Evolutionary conservation across 2,797 vertebrate species (phyloP).

Genomic region (Geotria australis): DNA sequence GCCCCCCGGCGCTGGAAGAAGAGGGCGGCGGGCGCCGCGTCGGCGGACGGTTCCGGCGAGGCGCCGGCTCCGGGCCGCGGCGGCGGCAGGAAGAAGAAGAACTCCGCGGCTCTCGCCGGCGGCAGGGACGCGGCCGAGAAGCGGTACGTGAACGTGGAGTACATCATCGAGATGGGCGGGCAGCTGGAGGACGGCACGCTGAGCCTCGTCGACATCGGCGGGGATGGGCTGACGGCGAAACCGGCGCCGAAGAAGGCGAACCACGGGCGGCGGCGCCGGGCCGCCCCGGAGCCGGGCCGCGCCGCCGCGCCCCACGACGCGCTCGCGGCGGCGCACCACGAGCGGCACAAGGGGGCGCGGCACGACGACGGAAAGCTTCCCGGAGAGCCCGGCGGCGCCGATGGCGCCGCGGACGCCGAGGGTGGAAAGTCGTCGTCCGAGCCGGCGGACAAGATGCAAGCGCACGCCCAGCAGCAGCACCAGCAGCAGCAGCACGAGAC

Average conservation of each 20-base stretch:
- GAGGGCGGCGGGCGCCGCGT: not conserved
- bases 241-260: not conserved
- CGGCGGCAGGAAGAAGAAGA: not conserved
- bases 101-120: not conserved
- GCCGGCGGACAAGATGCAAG: no score
- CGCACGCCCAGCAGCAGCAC: not conserved
- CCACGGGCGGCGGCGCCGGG: not conserved
- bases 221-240: not conserved
- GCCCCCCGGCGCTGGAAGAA: no score
- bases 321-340: not conserved
- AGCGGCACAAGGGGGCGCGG: not conserved
- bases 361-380: not conserved
- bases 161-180: not conserved
- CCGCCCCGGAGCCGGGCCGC: no score
- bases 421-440: no score
- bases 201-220: not conserved
- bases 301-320: not conserved
- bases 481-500: slow-evolving; percentile 8
- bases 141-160: not conserved
- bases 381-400: no score
- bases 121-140: no score
- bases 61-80: not conserved
- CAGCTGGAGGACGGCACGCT: not conserved
- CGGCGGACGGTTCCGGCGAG: not conserved
- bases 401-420: no score